Evolutionary conservation across 2,888 invertebrate genomes (phyloP), one percentile per base, ranked within the genome.

Genomic region (Macropis europaea): DNA sequence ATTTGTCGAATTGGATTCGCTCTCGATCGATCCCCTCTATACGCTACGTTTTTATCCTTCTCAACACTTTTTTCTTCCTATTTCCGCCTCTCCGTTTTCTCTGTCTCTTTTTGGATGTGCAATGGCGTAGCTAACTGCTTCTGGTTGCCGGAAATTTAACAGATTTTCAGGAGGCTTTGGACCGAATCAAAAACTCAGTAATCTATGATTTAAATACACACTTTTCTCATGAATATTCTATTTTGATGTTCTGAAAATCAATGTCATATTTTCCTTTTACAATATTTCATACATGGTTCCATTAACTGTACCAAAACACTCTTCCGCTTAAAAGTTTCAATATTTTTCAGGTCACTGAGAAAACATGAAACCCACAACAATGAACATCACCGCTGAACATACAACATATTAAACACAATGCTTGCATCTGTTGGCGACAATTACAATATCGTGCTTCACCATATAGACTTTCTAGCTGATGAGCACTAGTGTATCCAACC

Each of bases 1-100:
- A 84, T 82, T 83, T 82, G 77, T 77, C 76, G 72, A 77, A 83
- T 80, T 75, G 69, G 78, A 83, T 83, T 69, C 60, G 50, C 48
- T 45, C 59, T 48, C 75, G 47, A 54, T 53, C 22, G 42, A 9
- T 45, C 34, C 42, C 54, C 36, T 32, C 40, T 45, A 28, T 36
- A n/a, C 26, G 54, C 62, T 15, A 2, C 17, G 15, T 47, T n/a
- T 34, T 17, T 26, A n/a, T 22, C 54, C 54, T 43, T 54, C 50
- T 32, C 43, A 7, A 15, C 26, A n/a, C n/a, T 13, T 40, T 48
- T 38, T 19, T 43, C 28, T 32, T 38, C 36, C 19, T 7, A 26
- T 15, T n/a, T 34, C 22, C 11, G 13, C 26, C 9, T 42, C 28
- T n/a, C 9, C 17, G 13, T 17, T 30, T n/a, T 4, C 17, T 9